Base-by-base conservation (phyloP, 92 coral and sea anemone genomes). In the Parazoanthus swiftii region DNA sequence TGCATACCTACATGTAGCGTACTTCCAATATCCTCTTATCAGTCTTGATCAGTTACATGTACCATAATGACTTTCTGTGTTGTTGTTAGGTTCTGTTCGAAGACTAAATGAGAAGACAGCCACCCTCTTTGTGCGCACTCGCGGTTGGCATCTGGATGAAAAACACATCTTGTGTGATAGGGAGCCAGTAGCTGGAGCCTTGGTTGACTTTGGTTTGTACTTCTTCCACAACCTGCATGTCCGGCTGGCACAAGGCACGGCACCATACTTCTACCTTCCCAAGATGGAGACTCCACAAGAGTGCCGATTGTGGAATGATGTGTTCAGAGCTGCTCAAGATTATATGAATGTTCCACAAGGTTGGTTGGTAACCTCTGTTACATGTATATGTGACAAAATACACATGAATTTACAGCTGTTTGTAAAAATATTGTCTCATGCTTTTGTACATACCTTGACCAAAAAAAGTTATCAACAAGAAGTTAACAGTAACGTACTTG, bases 171-270 rank as follows among this genome's bases (percentile, higher is more conserved):
- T 93, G 21, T 97, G 99, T 84, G 99, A 97, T 86, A 95, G 95
- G 5, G 92, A 93, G 65, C 95, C 99, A 15, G 93, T 97, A 87
- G 91, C 97, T 39, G 99, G 99, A 44, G 97, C 94, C 13, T 88
- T 97, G 50, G 99, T 97, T n/a, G 99, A 97, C 90, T 97, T 97
- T 92, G 99, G 99, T 3, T 92, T 97, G 67, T 97, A 97, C 93
- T 97, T 95, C 82, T 97, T 94, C 89, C 99, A 97, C 82, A 97
- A 97, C 66, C 88, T 95, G 72, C 95, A 94, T 66, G 73, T 94
- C 63, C 85, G 98, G 71, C 86, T 95, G 48, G 92, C 94, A 23
- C 91, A 90, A 78, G 98, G 95, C 70, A 92, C 99, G 4, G 95
- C 99, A 6, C 96, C 99, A 0, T 97, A 97, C 92, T 97, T 91